Evolutionary conservation across 1,140 invertebrate genomes (phyloP).

Genomic region (Xylocopa sonorina): DNA sequence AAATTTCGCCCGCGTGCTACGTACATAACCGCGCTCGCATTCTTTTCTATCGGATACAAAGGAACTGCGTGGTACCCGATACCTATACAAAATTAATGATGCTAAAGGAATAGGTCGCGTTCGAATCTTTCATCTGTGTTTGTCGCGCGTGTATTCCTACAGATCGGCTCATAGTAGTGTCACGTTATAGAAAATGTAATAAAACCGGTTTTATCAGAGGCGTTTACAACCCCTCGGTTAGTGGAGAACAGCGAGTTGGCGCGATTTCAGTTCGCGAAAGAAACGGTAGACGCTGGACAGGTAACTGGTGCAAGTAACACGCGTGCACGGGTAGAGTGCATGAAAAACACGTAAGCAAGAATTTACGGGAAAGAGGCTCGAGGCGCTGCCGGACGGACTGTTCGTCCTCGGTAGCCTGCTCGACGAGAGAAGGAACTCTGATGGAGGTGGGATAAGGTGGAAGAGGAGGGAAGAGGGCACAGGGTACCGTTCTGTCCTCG

Average conservation of each 20-base stretch:
- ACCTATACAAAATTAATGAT: too few relatives aligned
- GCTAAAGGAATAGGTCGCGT: too few relatives aligned
- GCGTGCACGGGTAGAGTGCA: neutral
- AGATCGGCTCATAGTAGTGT: too few relatives aligned
- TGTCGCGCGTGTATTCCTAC: too few relatives aligned
- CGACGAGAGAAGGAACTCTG: slow-evolving; percentile 9
- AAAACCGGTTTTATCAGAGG: too few relatives aligned
- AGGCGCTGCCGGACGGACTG: slow-evolving; percentile 20
- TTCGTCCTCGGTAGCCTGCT: slow-evolving; percentile 27
- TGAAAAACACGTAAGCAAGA: slow-evolving; percentile 44
- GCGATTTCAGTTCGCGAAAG: neutral
- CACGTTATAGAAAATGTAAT: too few relatives aligned
- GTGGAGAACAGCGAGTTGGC: neutral
- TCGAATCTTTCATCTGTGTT: too few relatives aligned
- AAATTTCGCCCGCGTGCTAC: too few relatives aligned
- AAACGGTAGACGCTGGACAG: neutral
- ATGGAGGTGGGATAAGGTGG: neutral
- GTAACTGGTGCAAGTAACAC: slow-evolving; percentile 29
- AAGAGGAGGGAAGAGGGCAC: slow-evolving; percentile 62
- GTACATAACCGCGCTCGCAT: too few relatives aligned
- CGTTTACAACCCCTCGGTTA: too few relatives aligned
- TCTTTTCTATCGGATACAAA: too few relatives aligned
- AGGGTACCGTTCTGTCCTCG: slow-evolving; percentile 66
- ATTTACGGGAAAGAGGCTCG: slow-evolving; percentile 41
- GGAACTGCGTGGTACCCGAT: too few relatives aligned